A percentile compares a stretch with the other conserved stretches of the same genome.
These are phyloP conservation scores for Diploptera punctata DNA, from an alignment of 2,888 invertebrate genomes.

Conservation along the genomic window DNA sequence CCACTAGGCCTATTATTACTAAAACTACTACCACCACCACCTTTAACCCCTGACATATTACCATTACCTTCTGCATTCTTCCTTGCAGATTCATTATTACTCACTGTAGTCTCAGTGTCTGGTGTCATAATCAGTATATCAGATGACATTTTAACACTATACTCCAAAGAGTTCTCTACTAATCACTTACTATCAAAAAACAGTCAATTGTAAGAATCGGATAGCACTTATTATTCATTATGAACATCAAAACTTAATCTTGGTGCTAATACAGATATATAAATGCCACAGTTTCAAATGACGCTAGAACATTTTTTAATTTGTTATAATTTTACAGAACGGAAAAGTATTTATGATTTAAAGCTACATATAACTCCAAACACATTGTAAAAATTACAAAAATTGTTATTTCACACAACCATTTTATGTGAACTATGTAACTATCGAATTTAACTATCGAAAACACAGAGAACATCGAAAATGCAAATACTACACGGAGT, in stretches of 20 bases:
- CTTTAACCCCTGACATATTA: no score
- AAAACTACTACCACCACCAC: no score
- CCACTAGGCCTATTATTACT: no score
- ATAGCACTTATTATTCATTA: neutral
- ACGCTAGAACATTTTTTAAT: neutral
- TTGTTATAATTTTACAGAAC: neutral
- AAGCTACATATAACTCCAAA: neutral
- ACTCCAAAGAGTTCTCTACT: no score
- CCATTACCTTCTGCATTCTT: neutral
- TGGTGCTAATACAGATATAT: neutral
- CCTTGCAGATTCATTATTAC: neutral
- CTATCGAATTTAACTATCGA: no score
- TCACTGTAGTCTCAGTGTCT: neutral
- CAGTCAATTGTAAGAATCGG: no score
- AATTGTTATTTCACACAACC: neutral
- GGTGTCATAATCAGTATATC: neutral
- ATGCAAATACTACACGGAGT: no score
- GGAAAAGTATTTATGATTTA: neutral
- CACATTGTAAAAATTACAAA: neutral
- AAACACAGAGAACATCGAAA: no score
- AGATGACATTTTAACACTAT: slow-evolving; percentile 2
- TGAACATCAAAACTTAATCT: neutral
- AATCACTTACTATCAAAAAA: no score
- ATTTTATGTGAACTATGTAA: neutral
- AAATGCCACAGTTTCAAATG: neutral